These are phyloP conservation scores for Alosa alosa DNA, from an alignment of 2,113 vertebrate genomes.

Conservation along the genomic window DNA sequence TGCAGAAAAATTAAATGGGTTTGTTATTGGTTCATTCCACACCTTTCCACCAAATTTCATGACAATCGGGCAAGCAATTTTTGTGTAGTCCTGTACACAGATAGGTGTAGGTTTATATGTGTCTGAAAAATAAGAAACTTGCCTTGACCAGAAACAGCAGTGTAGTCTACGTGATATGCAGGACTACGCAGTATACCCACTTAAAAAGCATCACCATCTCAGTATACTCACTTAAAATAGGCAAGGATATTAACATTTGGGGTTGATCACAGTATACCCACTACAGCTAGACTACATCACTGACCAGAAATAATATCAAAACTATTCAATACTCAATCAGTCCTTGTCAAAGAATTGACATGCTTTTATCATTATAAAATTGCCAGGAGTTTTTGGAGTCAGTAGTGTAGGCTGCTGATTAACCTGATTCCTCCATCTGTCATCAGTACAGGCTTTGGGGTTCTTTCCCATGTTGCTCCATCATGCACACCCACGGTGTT, in stretches of 20 bases:
- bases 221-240: too few relatives aligned
- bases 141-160: neutral
- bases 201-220: too few relatives aligned
- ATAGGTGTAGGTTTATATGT: neutral
- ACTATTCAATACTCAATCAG: neutral
- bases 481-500: conserved; percentile 32
- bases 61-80: too few relatives aligned
- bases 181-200: too few relatives aligned
- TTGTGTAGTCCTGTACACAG: neutral
- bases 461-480: neutral
- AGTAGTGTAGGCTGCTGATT: neutral
- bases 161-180: too few relatives aligned
- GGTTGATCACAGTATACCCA: too few relatives aligned
- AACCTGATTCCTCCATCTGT: neutral
- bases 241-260: too few relatives aligned
- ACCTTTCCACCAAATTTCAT: too few relatives aligned
- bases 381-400: neutral
- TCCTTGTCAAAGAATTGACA: too few relatives aligned
- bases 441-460: neutral
- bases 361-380: neutral
- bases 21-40: too few relatives aligned
- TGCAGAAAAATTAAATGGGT: too few relatives aligned
- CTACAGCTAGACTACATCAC: too few relatives aligned
- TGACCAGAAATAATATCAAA: neutral
- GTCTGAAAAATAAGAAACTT: neutral